These are phyloP conservation scores for Halocynthia roretzi DNA, from an alignment of 23 tunicate genomes.

Conservation along the genomic window DNA sequence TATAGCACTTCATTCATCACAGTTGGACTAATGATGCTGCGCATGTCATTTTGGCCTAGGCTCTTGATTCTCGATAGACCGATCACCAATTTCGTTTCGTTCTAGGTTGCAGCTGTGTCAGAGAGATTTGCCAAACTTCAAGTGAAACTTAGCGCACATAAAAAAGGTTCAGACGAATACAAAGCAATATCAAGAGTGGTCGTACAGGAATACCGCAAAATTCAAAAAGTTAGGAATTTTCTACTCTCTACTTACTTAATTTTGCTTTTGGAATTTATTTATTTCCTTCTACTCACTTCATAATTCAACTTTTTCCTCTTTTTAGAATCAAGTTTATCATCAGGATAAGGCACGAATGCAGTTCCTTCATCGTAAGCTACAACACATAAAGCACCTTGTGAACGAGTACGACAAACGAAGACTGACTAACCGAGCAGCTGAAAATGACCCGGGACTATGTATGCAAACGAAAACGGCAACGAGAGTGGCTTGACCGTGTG, in stretches of 20 bases:
- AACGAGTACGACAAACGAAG: constrained; percentile 48
- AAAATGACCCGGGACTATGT: constrained; percentile 4
- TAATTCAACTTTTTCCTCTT: no score
- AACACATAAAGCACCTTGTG: constrained; percentile 71
- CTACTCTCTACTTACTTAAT: not conserved
- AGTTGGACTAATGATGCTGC: not conserved
- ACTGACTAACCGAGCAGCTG: not conserved
- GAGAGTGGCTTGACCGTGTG: constrained; percentile 1
- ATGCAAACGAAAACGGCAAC: constrained; percentile 1
- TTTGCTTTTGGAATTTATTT: no score
- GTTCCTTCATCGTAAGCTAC: constrained; percentile 81
- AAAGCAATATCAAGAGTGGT: constrained; percentile 41
- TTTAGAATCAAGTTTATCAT: constrained; percentile 39
- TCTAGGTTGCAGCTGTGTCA: constrained; percentile 52
- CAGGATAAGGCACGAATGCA: constrained; percentile 44
- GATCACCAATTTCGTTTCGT: not conserved
- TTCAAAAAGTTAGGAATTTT: constrained; percentile 31
- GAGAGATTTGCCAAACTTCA: constrained; percentile 49
- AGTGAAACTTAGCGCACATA: constrained; percentile 24
- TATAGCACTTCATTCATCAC: not conserved
- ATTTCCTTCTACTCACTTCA: no score
- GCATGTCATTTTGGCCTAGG: no score
- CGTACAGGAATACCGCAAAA: constrained; percentile 46
- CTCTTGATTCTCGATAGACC: no score
- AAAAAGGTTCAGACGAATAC: constrained; percentile 61